These are phyloP conservation scores for Entelurus aequoreus DNA, from an alignment of 2,113 vertebrate species.

Conservation along the genomic window DNA sequence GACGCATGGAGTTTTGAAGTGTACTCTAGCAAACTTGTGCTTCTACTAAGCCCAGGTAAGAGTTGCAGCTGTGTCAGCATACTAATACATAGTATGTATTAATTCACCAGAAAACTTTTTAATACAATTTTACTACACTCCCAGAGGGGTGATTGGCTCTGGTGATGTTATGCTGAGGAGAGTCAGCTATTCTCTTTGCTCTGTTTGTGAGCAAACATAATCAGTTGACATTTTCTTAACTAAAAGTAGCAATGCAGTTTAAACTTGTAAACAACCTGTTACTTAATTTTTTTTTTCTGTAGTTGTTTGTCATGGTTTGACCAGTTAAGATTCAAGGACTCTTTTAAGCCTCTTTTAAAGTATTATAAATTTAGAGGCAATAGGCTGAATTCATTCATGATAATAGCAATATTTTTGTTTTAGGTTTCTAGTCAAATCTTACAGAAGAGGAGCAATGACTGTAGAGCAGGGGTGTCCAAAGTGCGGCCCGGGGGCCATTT, in stretches of 20 bases:
- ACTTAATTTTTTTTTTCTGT: no score
- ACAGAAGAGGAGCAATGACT: no score
- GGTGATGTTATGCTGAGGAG: neutral
- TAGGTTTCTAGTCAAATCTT: no score
- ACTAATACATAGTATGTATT: slow-evolving; percentile 46
- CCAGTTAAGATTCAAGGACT: no score
- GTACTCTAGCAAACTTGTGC: slow-evolving; percentile 11
- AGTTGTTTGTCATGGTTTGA: no score
- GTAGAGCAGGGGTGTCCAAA: no score
- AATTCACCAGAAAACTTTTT: slow-evolving; percentile 60
- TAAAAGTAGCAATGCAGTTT: neutral
- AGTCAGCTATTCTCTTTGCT: neutral
- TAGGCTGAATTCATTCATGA: no score
- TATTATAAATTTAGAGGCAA: no score
- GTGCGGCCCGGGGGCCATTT: no score
- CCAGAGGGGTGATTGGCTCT: slow-evolving; percentile 28
- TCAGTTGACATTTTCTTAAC: slow-evolving; percentile 29
- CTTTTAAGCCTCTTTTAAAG: no score
- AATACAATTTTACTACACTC: slow-evolving; percentile 42
- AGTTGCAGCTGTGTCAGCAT: slow-evolving; percentile 45
- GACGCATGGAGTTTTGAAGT: slow-evolving; percentile 29
- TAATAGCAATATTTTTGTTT: no score
- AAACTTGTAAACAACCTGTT: neutral
- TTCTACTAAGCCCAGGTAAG: slow-evolving; percentile 50
- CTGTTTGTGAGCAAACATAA: slow-evolving; percentile 26